Percentiles rank a stretch among this genome's conserved stretches.
phyloP scores from a whole-genome alignment of 1,140 invertebrate species.

The Acromyrmex heyeri region DNA sequence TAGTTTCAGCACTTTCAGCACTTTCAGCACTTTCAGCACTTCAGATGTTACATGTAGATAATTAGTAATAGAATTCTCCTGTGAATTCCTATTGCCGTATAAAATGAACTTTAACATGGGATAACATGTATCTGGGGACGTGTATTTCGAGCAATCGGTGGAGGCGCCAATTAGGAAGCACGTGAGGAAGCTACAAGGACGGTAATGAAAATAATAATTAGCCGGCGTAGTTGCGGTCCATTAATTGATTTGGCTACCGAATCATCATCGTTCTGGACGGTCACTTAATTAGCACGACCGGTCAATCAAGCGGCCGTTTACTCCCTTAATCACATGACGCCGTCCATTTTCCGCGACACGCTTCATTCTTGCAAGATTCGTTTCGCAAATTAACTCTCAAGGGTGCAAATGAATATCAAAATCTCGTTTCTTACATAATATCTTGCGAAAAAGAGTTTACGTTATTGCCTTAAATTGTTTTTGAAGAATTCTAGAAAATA shows the following conservation, averaged over 20 bases:
- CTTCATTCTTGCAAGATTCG: constrained; percentile 7
- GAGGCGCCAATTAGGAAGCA: constrained; percentile 53
- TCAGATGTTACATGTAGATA: neutral
- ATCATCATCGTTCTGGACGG: constrained; percentile 47
- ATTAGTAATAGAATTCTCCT: constrained; percentile 31
- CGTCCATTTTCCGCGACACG: constrained; percentile 13
- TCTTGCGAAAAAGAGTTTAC: neutral
- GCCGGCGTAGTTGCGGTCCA: constrained; percentile 33
- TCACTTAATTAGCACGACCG: constrained; percentile 44
- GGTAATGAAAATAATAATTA: constrained; percentile 63
- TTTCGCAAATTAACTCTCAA: constrained; percentile 17
- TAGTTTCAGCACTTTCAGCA: neutral
- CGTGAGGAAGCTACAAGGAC: constrained; percentile 52
- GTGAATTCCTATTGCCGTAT: constrained; percentile 1
- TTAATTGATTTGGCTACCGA: constrained; percentile 52
- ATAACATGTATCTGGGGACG: constrained; percentile 28
- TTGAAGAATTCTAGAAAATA: neutral
- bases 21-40: neutral
- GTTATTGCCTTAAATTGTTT: neutral
- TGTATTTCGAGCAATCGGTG: constrained; percentile 36
- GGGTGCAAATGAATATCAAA: neutral
- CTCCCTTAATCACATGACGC: constrained; percentile 32
- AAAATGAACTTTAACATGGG: constrained; percentile 33
- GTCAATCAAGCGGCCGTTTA: constrained; percentile 46
- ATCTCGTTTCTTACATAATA: neutral